A percentile compares a stretch with the other conserved stretches of the same genome.
Evolutionary conservation across 2,888 invertebrate species (phyloP).

Genomic region (Synergus gifuensis): DNA sequence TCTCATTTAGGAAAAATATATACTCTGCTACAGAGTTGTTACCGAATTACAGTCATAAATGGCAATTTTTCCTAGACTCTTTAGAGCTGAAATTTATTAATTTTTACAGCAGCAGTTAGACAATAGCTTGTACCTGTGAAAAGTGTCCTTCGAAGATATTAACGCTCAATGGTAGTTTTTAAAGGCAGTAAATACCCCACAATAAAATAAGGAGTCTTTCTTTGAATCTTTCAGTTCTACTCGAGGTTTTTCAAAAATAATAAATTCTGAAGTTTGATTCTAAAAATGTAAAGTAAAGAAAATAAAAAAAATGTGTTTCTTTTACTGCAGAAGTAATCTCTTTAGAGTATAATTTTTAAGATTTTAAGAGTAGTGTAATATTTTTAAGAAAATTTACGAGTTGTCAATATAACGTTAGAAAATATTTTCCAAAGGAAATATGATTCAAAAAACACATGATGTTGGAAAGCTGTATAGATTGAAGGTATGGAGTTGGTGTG

Average conservation of each 20-base stretch:
- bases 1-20: not conserved
- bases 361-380: no score
- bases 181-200: not conserved
- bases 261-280: not conserved
- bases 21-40: not conserved
- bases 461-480: not conserved
- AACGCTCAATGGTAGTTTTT: not conserved
- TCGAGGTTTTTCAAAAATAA: not conserved
- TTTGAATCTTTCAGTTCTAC: not conserved
- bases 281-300: not conserved
- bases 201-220: not conserved
- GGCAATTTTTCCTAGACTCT: not conserved
- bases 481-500: not conserved
- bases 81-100: not conserved
- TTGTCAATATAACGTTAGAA: not conserved
- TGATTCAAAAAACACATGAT: not conserved
- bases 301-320: not conserved
- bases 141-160: slow-evolving; percentile 5
- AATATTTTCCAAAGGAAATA: not conserved
- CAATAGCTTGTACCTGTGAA: not conserved
- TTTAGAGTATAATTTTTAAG: no score
- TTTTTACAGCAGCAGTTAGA: slow-evolving; percentile 16
- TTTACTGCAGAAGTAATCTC: not conserved
- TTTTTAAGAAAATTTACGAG: not conserved
- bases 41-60: not conserved